Evolutionary conservation across 2,113 vertebrate genomes (phyloP), one percentile per base, ranked within the genome.

Genomic region (Smithornis capensis): DNA sequence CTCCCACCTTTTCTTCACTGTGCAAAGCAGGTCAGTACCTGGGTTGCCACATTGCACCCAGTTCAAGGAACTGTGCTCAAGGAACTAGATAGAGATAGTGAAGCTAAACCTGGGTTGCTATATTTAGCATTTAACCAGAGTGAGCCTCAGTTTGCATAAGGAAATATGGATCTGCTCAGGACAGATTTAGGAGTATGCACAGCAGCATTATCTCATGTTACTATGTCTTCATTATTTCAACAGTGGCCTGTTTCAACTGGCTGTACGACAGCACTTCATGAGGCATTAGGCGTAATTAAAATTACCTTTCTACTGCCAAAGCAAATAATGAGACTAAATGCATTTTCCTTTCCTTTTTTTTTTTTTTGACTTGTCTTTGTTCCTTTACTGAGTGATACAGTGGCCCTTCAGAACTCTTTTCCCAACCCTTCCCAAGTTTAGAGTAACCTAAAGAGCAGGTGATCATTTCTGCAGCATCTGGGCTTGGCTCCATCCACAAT

Each of bases 221-320:
- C 49, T 67, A 19, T 29, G 52, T 90, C 69, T 87, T 92, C 64
- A 40, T 93, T 94, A 69, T 75, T 97, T 90, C 79, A 91, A 28
- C 44, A 60, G 35, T 82, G 80, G 52, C 91, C 86, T 94, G 83
- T 95, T 96, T 89, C 84, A 95, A 74, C 81, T 31, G 84, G 89
- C 87, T 94, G 49, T 75, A 60, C 88, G 53, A 89, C 33, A 92
- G 83, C 64, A 45, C 28, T 96, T 92, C 37, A 35, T 83, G 60
- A 96, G 53, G 57, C 62, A 78, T 95, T 81, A 87, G 44, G 24
- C 4, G 0, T 87, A 95, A 94, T 90, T 96, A 78, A 90, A 89
- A 92, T 68, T 78, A 92, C 50, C n/a, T 81, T 91, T 71, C 44
- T 55, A 18, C 60, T 89, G 83, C 94, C 90, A 95, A 95, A 83